phyloP scores from a whole-genome alignment of 2,113 vertebrate genomes.

The Gasterosteus nipponicus region DNA sequence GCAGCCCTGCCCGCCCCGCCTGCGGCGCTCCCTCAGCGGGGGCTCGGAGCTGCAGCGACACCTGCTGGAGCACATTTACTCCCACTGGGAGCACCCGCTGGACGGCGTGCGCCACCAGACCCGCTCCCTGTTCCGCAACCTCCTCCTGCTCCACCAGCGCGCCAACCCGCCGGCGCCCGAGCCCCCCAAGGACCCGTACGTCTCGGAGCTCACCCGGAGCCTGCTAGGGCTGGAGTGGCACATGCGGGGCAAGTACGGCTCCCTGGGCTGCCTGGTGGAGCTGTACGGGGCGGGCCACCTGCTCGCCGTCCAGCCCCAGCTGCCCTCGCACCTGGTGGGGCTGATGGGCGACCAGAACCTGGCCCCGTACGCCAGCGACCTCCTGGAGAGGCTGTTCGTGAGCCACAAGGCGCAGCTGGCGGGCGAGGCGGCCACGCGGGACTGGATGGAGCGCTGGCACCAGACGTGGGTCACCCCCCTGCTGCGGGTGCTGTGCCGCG shows the following conservation, averaged over 20 bases:
- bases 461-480: conserved; percentile 90
- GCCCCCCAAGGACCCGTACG: conserved; percentile 80
- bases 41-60: conserved; percentile 75
- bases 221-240: conserved; percentile 93
- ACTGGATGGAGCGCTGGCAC: conserved; percentile 89
- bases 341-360: conserved; percentile 92
- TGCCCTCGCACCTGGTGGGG: conserved; percentile 85
- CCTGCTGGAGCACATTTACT: conserved; percentile 90
- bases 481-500: conserved; percentile 87
- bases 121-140: conserved; percentile 89
- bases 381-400: conserved; percentile 92
- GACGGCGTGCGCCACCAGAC: conserved; percentile 94
- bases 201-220: conserved; percentile 79
- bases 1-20: conserved; percentile 65
- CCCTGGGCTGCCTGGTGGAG: conserved; percentile 89
- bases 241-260: conserved; percentile 91
- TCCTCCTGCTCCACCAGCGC: conserved; percentile 86
- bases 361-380: conserved; percentile 91
- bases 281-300: conserved; percentile 85
- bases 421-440: neutral
- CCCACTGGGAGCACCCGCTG: conserved; percentile 95
- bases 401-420: conserved; percentile 87
- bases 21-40: conserved; percentile 81
- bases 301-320: conserved; percentile 82
- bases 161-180: conserved; percentile 36